Percentiles rank a stretch among this genome's conserved stretches.
phyloP scores from a whole-genome alignment of 2,113 vertebrate species.

The Paedocypris sp. region DNA sequence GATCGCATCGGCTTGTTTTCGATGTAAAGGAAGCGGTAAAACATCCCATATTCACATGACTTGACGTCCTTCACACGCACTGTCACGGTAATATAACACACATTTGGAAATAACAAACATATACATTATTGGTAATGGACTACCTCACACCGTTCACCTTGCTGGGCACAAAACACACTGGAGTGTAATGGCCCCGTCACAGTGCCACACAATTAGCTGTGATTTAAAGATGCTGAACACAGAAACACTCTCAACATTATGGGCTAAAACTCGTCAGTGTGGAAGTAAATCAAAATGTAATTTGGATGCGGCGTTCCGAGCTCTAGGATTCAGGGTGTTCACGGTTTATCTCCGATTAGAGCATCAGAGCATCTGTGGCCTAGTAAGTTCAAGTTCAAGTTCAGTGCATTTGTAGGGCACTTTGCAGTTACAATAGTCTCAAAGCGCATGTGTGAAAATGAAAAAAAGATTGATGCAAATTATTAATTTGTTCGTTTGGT shows the following conservation, averaged over 20 bases:
- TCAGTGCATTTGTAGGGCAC: too few relatives aligned
- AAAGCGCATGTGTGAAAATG: too few relatives aligned
- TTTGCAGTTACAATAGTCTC: too few relatives aligned
- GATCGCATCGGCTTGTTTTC: neutral
- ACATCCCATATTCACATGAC: neutral
- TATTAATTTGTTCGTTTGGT: too few relatives aligned
- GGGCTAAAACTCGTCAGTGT: slow-evolving; percentile 3
- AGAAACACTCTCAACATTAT: slow-evolving; percentile 12
- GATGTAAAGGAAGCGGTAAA: neutral
- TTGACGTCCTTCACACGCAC: neutral
- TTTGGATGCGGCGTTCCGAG: slow-evolving; percentile 11
- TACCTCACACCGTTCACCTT: slow-evolving; percentile 2
- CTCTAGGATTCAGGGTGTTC: neutral
- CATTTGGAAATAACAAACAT: neutral
- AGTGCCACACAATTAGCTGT: slow-evolving; percentile 7
- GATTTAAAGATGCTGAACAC: slow-evolving; percentile 26
- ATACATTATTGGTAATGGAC: neutral
- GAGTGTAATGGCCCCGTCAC: slow-evolving; percentile 23
- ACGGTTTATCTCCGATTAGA: neutral
- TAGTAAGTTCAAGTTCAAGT: too few relatives aligned
- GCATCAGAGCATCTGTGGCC: neutral
- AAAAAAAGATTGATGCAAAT: too few relatives aligned
- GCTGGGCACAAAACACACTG: slow-evolving; percentile 19
- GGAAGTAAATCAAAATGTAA: slow-evolving; percentile 33
- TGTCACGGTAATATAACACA: slow-evolving; percentile 1